Conservation (phyloP, 2,797 vertebrate species). For the Cryptoblepharus egeriae region DNA sequence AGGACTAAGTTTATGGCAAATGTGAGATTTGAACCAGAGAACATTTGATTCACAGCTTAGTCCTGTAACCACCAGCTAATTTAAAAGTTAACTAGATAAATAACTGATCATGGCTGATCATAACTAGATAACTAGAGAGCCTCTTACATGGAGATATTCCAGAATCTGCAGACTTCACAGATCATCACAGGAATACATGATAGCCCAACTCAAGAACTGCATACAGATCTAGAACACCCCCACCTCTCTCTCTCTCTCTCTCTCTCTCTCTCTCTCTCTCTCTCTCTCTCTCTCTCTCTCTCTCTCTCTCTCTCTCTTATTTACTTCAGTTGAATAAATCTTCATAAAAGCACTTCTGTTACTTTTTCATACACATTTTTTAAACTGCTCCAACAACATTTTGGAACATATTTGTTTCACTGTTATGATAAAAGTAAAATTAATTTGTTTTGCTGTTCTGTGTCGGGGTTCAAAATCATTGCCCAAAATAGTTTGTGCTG, state of each 20-base stretch:
- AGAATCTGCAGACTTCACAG: neutral
- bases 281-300: no score
- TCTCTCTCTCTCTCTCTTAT: no score
- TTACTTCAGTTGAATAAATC: no score
- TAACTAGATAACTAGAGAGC: neutral
- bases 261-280: no score
- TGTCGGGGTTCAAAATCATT: slow-evolving; percentile 23
- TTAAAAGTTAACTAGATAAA: slow-evolving; percentile 38
- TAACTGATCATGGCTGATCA: neutral
- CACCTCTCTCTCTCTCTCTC: no score
- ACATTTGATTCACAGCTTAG: no score
- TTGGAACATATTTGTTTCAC: neutral
- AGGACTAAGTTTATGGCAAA: no score
- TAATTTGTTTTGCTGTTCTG: neutral
- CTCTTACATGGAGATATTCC: neutral
- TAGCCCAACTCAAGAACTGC: neutral
- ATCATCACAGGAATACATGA: neutral
- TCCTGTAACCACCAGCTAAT: no score
- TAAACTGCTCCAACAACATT: neutral
- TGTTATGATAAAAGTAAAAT: neutral
- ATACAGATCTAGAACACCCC: no score
- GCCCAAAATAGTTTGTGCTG: neutral
- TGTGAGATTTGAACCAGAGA: no score
- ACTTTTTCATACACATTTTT: neutral
- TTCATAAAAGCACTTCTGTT: neutral